phyloP scores from a whole-genome alignment of 2,113 vertebrate species.

The Neodontobutis hainanensis region DNA sequence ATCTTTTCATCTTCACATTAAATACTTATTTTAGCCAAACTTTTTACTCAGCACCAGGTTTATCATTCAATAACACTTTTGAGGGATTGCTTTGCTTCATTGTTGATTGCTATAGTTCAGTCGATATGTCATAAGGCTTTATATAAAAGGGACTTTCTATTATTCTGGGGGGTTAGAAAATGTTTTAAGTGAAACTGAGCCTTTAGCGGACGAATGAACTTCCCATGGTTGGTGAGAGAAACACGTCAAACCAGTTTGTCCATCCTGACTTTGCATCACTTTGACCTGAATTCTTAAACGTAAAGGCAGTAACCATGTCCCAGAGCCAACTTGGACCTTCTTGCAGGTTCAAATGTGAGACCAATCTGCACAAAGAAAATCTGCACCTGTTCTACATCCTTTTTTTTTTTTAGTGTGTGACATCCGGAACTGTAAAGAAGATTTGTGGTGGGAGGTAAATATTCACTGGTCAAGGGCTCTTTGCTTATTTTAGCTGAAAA shows the following conservation, averaged over 20 bases:
- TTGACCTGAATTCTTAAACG: background rate
- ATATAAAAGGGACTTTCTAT: no score
- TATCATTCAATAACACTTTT: no score
- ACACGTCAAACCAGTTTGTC: background rate
- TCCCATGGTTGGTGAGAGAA: background rate
- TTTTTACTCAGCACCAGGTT: no score
- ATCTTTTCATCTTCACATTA: no score
- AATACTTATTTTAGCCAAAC: no score
- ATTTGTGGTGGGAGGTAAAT: conserved; percentile 30
- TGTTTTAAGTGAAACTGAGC: background rate
- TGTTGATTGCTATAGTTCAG: no score
- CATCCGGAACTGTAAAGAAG: background rate
- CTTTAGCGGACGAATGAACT: background rate
- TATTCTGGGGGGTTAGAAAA: no score
- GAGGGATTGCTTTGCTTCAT: no score
- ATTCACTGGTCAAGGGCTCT: conserved; percentile 28
- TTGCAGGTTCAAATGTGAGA: background rate
- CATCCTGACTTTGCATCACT: background rate
- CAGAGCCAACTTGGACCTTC: conserved; percentile 15
- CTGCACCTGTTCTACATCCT: conserved; percentile 4
- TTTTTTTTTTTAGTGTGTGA: background rate
- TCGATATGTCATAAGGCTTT: no score
- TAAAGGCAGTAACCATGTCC: conserved; percentile 7
- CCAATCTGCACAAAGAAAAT: conserved; percentile 11
- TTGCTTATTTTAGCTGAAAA: conserved; percentile 18